A percentile compares a stretch with the other conserved stretches of the same genome.
phyloP scores from a whole-genome alignment of 2,888 invertebrate species.

The Hirtodrosophila histrioides region DNA sequence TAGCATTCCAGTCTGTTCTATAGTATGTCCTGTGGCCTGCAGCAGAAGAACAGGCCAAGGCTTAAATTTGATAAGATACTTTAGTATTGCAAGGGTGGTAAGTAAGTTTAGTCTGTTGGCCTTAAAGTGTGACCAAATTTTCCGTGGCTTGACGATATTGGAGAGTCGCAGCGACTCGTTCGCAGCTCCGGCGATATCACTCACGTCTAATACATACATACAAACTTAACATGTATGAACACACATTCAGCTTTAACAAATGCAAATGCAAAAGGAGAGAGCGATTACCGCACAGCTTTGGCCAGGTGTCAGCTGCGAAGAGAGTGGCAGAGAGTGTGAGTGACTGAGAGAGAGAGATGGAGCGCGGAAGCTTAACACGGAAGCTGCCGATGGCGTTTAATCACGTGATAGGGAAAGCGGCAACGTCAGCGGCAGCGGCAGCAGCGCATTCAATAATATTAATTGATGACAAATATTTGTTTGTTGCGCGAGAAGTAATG shows the following conservation, averaged over 20 bases:
- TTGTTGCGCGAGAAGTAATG: constrained; percentile 9
- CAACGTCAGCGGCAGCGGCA: constrained; percentile 12
- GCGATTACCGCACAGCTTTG: constrained; percentile 15
- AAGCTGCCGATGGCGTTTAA: constrained; percentile 45
- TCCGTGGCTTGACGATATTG: too few relatives aligned
- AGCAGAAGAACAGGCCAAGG: too few relatives aligned
- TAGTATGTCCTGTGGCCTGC: too few relatives aligned
- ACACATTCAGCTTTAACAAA: background rate
- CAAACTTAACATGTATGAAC: too few relatives aligned
- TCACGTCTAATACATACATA: too few relatives aligned
- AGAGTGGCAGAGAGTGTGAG: background rate
- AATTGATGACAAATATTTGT: constrained; percentile 49
- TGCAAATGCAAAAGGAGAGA: background rate
- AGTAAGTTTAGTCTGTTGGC: too few relatives aligned
- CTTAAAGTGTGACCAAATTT: too few relatives aligned
- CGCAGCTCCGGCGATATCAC: too few relatives aligned
- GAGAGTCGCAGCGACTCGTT: too few relatives aligned
- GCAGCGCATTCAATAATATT: constrained; percentile 36
- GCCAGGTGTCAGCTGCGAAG: background rate
- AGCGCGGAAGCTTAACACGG: constrained; percentile 31
- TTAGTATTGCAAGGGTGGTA: too few relatives aligned
- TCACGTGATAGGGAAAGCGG: constrained; percentile 55
- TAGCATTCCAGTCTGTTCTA: too few relatives aligned
- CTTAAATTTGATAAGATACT: too few relatives aligned
- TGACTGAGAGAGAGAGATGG: background rate